Evolutionary conservation across 2,888 invertebrate species (phyloP).

Genomic region (Polyommatus iphigenia): DNA sequence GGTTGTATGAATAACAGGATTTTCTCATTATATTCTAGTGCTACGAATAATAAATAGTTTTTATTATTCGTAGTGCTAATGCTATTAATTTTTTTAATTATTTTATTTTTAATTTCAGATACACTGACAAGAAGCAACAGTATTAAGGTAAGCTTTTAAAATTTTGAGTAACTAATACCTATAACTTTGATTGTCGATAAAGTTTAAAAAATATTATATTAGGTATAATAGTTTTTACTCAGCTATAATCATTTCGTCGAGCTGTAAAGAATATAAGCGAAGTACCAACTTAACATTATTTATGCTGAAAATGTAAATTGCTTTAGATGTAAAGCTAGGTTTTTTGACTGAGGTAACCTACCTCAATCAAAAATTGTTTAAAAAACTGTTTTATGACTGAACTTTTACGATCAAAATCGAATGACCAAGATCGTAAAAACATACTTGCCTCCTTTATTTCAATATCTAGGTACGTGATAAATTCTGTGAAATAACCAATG

Average conservation of each 20-base stretch:
- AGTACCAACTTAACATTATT: neutral
- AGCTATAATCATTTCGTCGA: no score
- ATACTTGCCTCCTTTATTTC: slow-evolving; percentile 35
- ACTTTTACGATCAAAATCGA: slow-evolving; percentile 31
- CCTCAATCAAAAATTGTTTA: neutral
- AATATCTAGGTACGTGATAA: slow-evolving; percentile 37
- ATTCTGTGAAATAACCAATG: slow-evolving; percentile 35
- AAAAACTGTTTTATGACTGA: slow-evolving; percentile 2
- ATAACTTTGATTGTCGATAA: neutral
- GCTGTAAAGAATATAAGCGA: no score
- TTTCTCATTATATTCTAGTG: neutral
- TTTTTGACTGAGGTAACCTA: neutral
- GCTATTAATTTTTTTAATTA: no score
- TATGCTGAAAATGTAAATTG: neutral
- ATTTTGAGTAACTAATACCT: no score
- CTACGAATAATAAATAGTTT: neutral
- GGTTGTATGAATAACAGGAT: neutral
- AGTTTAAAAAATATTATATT: no score
- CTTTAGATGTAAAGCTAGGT: neutral
- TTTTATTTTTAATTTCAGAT: slow-evolving; percentile 11
- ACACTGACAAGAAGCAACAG: neutral
- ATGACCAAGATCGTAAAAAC: slow-evolving; percentile 39
- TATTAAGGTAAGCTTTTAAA: neutral
- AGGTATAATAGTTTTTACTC: no score
- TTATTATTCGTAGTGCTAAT: no score